phyloP scores from a whole-genome alignment of 2,113 vertebrate genomes.

The Gallinago paraguaiae region DNA sequence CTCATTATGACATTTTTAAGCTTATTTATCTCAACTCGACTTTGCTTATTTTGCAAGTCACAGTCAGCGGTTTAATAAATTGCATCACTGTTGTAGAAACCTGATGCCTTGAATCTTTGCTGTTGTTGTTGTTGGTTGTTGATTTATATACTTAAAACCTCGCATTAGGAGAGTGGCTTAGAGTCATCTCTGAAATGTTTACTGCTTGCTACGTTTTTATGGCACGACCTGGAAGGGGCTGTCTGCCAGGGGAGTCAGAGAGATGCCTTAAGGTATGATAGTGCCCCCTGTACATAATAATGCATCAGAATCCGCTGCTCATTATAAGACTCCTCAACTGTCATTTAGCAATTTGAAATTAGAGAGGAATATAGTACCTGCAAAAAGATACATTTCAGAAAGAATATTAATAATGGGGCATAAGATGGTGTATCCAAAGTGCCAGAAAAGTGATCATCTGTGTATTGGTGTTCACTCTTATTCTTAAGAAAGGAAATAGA shows the following conservation, averaged over 20 bases:
- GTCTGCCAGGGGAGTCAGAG: not conserved
- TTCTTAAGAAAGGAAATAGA: not conserved
- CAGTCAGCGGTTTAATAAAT: not conserved
- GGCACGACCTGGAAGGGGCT: not conserved
- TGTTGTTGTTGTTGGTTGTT: not conserved
- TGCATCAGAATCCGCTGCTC: not conserved
- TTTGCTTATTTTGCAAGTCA: constrained; percentile 24
- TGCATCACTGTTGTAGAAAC: not conserved
- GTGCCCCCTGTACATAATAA: not conserved
- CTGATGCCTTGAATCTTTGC: not conserved
- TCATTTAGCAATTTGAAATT: not conserved
- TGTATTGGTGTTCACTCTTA: not conserved
- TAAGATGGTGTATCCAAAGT: not conserved
- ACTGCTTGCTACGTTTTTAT: not conserved
- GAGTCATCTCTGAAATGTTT: not conserved
- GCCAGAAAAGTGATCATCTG: not conserved
- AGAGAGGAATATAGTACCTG: not conserved
- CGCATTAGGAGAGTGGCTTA: not conserved
- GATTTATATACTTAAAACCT: not conserved
- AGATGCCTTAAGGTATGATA: not conserved
- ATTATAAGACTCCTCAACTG: not conserved
- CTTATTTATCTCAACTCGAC: not conserved
- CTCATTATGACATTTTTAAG: not conserved
- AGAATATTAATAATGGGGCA: not conserved
- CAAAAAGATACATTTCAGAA: not conserved